Base-by-base conservation (phyloP, 2,797 vertebrate genomes). In the Pteropus rufus region DNA sequence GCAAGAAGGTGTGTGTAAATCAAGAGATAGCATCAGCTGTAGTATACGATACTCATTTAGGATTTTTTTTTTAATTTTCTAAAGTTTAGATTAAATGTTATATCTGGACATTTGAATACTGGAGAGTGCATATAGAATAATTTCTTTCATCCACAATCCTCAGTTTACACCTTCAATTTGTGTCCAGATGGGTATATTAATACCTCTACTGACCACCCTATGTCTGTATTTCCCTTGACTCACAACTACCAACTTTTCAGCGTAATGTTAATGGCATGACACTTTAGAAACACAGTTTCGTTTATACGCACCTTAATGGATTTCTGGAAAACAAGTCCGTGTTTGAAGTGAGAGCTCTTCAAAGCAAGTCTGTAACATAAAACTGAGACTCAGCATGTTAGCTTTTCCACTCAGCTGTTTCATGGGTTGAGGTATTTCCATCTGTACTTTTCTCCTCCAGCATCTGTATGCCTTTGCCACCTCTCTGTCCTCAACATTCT, bases 241-340 rank as follows among this genome's bases (percentile, higher is more conserved):
- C 39, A 21, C 12, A 21, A n/a, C 19, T 54, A 4, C n/a, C 15
- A 21, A 9, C 10, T 54, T 85, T 70, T 82, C 76, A 77, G 79
- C 69, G 16, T 39, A 56, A 58, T 62, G 21, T 62, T 69, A 29
- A 36, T n/a, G 26, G 26, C n/a, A 15, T 15, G 41, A 12, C 26
- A 39, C 80, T 70, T 84, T 76, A 89, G 82, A 96, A 88, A 85
- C 2, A n/a, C 24, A 76, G 31, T 76, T 84, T 69, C 39, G 49
- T 91, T 91, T 62, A 34, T 77, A 29, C 41, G 67, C 9, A 26
- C 10, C 41, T 93, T 77, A 76, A 34, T 36, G 49, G 46, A 29
- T 29, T 54, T 52, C 77, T 70, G 29, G n/a, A 79, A 87, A 92
- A 64, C 60, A 39, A 16, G 36, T 39, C 10, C 19, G 36, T 56